Evolutionary conservation across 2,888 invertebrate genomes (phyloP), one percentile per base, ranked within the genome.

Genomic region (Metacarcinus magister): DNA sequence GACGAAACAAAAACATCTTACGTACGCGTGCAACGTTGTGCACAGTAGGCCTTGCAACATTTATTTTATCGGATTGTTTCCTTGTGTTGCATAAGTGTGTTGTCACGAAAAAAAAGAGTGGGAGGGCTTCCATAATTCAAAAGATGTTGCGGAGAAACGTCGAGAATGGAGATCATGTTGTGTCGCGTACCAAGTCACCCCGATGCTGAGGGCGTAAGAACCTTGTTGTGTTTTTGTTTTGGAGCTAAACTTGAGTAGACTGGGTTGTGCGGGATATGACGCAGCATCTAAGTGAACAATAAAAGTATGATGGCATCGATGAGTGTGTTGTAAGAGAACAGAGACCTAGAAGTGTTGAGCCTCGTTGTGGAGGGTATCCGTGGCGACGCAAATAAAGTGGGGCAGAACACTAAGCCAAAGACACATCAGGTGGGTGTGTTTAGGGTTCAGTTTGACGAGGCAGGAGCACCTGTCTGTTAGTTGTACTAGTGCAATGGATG

Each of bases 101-200:
- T 82, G 28, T 82, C 28, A 82, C 2, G 28, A 28, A 28, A 32
- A n/a, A 32, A 7, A 82, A 19, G 3, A 16, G 67, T 23, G 67
- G 3, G 19, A 23, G 23, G 19, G 5, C 32, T 13, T 32, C 32
- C 82, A 32, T 13, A 82, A 82, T 28, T 8, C 82, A 32, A 13
- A 8, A 32, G 32, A 28, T 82, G 82, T 13, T 7, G 28, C 2
- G 82, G 10, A 82, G 82, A n/a, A 32, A 4, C 32, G 67, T 28
- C 28, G 8, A 75, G 75, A 75, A 8, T 28, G 19, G 28, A 4
- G 32, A 82, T 82, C 82, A 82, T 82, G 67, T 13, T n/a, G 82
- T 82, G 82, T 82, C 32, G 82, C 19, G 82, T 82, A 82, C 82
- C 82, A 82, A 82, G 82, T 82, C 82, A 82, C 32, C 67, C 67